Evolutionary conservation across 2,113 vertebrate species (phyloP), one percentile per base, ranked within the genome.

Genomic region (Morone saxatilis): DNA sequence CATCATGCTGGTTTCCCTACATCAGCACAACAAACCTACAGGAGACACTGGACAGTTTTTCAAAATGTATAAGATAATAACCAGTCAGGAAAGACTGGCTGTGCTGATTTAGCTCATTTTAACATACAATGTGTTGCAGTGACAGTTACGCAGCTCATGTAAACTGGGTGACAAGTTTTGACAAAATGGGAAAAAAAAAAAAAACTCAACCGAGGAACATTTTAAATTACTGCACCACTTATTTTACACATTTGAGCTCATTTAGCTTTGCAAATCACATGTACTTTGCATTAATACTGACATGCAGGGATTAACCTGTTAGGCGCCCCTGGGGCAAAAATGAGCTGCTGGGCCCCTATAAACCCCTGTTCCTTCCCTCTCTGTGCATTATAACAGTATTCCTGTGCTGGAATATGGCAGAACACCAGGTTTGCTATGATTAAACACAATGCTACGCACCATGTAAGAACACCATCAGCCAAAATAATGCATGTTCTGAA

Each of bases 71-170:
- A 60, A 56, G 61, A 38, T 70, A n/a, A 80, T 63, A 74, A 62
- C 5, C 7, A 71, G 63, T 51, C 41, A 41, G 7, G 63, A 22
- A 16, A 38, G 48, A 40, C 2, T 9, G 66, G 31, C 82, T 40
- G 13, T 72, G 83, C 83, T 72, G 71, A 89, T 80, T 20, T 11
- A n/a, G 76, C 72, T 84, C 70, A 13, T 81, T 81, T 60, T 19
- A 40, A 82, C 19, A 68, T 20, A 1, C n/a, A 20, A 2, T 16
- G 14, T 65, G 74, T 8, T 31, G 48, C 25, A 8, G 5, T 54
- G 19, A 66, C 45, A 75, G 38, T 4, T 4, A 25, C 31, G 8
- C n/a, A 2, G 20, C 57, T 54, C 22, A 3, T 8, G 50, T 20
- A 4, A 45, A 76, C 41, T 43, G 6, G 4, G 6, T 67, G 81